A percentile compares a stretch with the other conserved stretches of the same genome.
Evolutionary conservation across 2,113 vertebrate species (phyloP).

Genomic region (Chunga burmeisteri): DNA sequence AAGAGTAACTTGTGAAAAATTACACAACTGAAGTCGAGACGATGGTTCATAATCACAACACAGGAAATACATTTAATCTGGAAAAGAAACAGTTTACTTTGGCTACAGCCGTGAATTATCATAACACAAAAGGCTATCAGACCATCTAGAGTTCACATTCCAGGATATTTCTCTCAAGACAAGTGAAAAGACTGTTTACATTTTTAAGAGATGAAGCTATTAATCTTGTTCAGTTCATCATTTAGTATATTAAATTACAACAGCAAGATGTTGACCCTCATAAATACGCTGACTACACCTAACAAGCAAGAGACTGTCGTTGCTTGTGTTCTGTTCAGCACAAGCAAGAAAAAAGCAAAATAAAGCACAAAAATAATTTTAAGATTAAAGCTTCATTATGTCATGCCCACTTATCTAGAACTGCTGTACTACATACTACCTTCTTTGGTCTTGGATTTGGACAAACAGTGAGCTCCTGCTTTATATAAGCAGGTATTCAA

Average conservation of each 20-base stretch:
- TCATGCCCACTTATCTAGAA: not conserved
- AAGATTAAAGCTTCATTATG: not conserved
- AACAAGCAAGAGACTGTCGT: not conserved
- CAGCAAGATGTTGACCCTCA: not conserved
- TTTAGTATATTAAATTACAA: not conserved
- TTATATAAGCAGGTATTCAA: not conserved
- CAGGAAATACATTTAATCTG: not conserved
- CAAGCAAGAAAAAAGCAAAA: not conserved
- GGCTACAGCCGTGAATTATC: not conserved
- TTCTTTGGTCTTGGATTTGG: not conserved
- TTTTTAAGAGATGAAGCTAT: not conserved
- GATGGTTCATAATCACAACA: not conserved
- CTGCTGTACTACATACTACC: not conserved
- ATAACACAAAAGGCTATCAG: not conserved
- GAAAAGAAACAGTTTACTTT: not conserved
- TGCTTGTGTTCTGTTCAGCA: not conserved
- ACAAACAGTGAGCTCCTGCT: not conserved
- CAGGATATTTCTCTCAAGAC: not conserved
- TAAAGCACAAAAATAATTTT: not conserved
- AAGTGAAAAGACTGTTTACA: not conserved
- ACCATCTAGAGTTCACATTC: not conserved
- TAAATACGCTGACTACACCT: fast-evolving
- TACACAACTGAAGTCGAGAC: not conserved
- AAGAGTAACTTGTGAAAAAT: not conserved
- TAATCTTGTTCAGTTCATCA: not conserved